Evolutionary conservation across 2,113 vertebrate genomes (phyloP).

Genomic region (Eudyptes chrysolophus): DNA sequence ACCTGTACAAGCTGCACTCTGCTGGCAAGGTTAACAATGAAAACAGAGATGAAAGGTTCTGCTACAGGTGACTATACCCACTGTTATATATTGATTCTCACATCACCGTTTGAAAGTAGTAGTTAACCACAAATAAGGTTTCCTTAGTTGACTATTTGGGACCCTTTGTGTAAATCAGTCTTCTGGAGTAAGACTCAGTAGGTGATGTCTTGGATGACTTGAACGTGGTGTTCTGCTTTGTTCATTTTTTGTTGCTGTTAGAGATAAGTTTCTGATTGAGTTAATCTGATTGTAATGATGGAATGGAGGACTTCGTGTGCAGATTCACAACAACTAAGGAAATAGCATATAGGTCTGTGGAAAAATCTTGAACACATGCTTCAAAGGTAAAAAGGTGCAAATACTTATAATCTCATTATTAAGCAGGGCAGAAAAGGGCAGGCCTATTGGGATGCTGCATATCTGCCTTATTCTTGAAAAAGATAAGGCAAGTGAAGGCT

Average conservation of each 20-base stretch:
- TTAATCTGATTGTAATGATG: not conserved
- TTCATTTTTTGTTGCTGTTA: not conserved
- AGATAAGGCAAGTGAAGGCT: not conserved
- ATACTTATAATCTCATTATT: not conserved
- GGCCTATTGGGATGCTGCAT: not conserved
- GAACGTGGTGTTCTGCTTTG: not conserved
- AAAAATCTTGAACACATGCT: not conserved
- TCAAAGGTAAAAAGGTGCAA: not conserved
- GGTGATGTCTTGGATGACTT: not conserved
- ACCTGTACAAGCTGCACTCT: not conserved
- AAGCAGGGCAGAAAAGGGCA: not conserved
- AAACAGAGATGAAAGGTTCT: not conserved
- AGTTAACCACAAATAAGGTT: not conserved
- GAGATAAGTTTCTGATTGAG: not conserved
- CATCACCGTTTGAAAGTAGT: rapidly evolving
- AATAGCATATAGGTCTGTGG: not conserved
- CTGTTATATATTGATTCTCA: not conserved
- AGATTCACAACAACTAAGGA: not conserved
- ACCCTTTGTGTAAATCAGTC: not conserved
- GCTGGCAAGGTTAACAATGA: no score
- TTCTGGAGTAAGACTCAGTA: not conserved
- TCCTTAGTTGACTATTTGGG: not conserved
- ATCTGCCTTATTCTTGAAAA: not conserved
- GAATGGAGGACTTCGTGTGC: not conserved
- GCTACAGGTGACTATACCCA: not conserved